Percentiles rank a stretch among this genome's conserved stretches.
Evolutionary conservation across 2,888 invertebrate genomes (phyloP).

Genomic region (Zaprionus lineosus): DNA sequence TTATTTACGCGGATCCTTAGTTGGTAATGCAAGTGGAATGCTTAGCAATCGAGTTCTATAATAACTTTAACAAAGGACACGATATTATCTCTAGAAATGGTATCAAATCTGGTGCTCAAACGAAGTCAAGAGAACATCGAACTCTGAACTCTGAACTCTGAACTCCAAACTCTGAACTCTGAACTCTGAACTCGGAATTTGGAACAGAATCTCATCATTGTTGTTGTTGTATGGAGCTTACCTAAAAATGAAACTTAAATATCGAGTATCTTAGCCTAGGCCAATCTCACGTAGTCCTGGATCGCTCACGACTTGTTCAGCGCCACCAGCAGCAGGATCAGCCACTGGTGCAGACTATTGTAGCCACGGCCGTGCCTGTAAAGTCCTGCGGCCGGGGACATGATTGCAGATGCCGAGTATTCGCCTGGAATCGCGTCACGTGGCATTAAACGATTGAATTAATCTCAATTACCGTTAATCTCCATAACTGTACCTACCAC

Average conservation of each 20-base stretch:
- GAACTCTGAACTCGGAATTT: too few species aligned
- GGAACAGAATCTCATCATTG: too few species aligned
- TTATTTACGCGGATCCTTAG: constrained; percentile 59
- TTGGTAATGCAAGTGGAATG: constrained; percentile 47
- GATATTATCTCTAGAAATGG: constrained; percentile 40
- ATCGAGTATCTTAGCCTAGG: constrained; percentile 15
- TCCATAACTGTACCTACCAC: constrained; percentile 86
- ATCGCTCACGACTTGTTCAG: constrained; percentile 60
- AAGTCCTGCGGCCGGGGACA: constrained; percentile 72
- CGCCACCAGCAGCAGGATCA: constrained; percentile 61
- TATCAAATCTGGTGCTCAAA: constrained; percentile 49
- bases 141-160: too few species aligned
- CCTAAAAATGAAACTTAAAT: constrained; percentile 53
- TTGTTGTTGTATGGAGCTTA: too few species aligned
- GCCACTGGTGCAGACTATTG: constrained; percentile 58
- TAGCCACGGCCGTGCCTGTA: constrained; percentile 41
- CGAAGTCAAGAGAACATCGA: constrained; percentile 20
- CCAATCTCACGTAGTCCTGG: background rate
- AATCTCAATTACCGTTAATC: background rate
- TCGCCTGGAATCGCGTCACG: too few species aligned
- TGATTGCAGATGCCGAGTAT: constrained; percentile 82
- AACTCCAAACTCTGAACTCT: too few species aligned
- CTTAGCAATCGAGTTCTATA: constrained; percentile 47
- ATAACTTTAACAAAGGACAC: constrained; percentile 30
- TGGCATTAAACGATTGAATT: too few species aligned